These are phyloP conservation scores for Drosophila macrospina DNA, from an alignment of 2,888 invertebrate genomes.

Conservation along the genomic window DNA sequence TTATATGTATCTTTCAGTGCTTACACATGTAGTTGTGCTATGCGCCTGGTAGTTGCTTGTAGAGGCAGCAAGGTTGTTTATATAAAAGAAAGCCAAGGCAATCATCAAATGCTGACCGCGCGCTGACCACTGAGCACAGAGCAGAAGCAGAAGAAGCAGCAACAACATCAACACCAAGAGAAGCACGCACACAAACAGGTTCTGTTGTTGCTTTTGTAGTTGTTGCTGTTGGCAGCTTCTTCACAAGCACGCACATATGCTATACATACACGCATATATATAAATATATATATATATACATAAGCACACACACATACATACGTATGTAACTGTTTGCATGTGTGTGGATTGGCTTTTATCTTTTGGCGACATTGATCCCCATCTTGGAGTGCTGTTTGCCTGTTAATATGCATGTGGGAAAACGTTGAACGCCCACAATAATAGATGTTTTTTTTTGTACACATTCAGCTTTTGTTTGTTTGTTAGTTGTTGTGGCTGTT, in stretches of 20 bases:
- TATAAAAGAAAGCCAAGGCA: conserved; percentile 61
- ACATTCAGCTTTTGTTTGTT: conserved; percentile 50
- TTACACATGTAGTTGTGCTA: conserved; percentile 1
- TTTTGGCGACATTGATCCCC: conserved; percentile 38
- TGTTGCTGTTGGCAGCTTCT: conserved; percentile 46
- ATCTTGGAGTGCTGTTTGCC: conserved; percentile 67
- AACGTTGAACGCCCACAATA: conserved; percentile 85
- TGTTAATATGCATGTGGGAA: conserved; percentile 83
- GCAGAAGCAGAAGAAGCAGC: conserved; percentile 19
- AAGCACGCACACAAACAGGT: conserved; percentile 61
- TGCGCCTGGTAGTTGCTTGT: conserved; percentile 49
- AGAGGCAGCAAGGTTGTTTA: conserved; percentile 52
- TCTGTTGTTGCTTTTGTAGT: conserved; percentile 26
- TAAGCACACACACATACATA: neutral
- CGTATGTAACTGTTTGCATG: conserved; percentile 17
- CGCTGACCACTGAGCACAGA: conserved; percentile 52
- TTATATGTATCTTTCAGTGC: neutral
- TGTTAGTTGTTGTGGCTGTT: conserved; percentile 24
- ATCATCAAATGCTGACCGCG: conserved; percentile 70
- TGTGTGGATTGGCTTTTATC: conserved; percentile 49
- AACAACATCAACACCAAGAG: conserved; percentile 14
- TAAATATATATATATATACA: conserved; percentile 11
- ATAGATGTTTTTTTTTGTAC: conserved; percentile 62
- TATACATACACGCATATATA: conserved; percentile 7
- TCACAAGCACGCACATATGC: conserved; percentile 37